Evolutionary conservation across 2,113 vertebrate genomes (phyloP), one percentile per base, ranked within the genome.

Genomic region (Dromiciops gliroides): DNA sequence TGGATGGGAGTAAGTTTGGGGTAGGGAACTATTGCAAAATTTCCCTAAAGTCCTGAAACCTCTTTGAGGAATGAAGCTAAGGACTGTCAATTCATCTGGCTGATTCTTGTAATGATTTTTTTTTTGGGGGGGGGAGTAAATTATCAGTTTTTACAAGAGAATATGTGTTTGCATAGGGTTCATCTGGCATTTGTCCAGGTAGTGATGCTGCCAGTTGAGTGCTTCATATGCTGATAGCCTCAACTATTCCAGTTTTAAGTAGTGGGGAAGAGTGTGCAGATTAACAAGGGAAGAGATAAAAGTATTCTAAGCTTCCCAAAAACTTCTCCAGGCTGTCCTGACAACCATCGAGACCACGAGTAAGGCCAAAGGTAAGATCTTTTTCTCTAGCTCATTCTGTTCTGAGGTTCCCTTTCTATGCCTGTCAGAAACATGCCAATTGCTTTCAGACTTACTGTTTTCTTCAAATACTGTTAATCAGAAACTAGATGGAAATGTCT

Each of bases 401-500:
- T 51, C 52, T 52, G 89, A 56, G 49, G 37, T n/a, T 51, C 89
- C 56, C 92, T 97, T n/a, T 52, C 37, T 9, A 48, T 12, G 3
- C 5, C 24, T 96, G 94, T 75, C 90, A 91, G 44, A 28, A 22
- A 92, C 89, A 92, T 90, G 51, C 50, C 50, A 75, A 26, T 51
- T 92, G 96, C 67, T 95, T 50, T 93, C 90, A 14, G 16, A 95
- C 25, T 31, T 53, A 25, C 25, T 51, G 31, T 44, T 25, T 95
- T 93, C 4, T 31, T 49, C 49, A 93, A 89, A 93, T 60, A 31
- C 88, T 93, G 90, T 93, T 90, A 92, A 95, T 92, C 92, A 92
- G 89, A 56, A 93, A 93, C 50, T 48, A 88, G 44, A 75, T 53
- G 37, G 53, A 75, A 51, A 95, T 50, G 10, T 37, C 83, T 51